Percentiles rank a stretch among this genome's conserved stretches.
Conservation (phyloP, 92 coral and sea anemone species). For the Muricea muricata region DNA sequence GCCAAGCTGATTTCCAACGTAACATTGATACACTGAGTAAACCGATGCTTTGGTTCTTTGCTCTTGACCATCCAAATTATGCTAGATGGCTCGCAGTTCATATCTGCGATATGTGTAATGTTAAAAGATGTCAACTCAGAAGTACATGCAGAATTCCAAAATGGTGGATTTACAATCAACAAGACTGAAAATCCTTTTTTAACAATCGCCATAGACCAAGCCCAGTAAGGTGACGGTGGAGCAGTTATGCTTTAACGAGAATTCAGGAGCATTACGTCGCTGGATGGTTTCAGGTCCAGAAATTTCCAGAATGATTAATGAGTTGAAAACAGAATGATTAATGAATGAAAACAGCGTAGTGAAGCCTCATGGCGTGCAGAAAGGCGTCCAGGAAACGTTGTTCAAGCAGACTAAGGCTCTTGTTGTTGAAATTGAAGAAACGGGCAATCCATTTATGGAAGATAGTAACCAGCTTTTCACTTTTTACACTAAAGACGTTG, state of each 20-base stretch:
- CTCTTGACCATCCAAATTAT: conserved; percentile 23
- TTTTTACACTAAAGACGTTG: conserved; percentile 55
- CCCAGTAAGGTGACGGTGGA: conserved; percentile 41
- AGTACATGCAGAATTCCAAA: conserved; percentile 29
- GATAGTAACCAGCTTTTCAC: no score
- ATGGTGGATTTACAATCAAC: conserved; percentile 9
- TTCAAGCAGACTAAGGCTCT: conserved; percentile 19
- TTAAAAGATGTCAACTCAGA: conserved; percentile 25
- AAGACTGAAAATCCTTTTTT: conserved; percentile 27
- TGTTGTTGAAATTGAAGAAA: conserved; percentile 8
- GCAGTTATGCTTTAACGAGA: conserved; percentile 19
- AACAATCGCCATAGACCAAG: conserved; percentile 44
- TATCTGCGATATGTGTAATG: conserved; percentile 24
- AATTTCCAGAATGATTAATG: conserved; percentile 22
- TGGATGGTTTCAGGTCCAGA: conserved; percentile 42
- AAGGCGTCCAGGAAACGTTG: not conserved
- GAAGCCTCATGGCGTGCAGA: conserved; percentile 25
- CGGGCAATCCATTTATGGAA: conserved; percentile 73
- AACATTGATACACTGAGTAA: conserved; percentile 21
- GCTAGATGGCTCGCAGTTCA: conserved; percentile 42
- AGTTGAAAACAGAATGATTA: conserved; percentile 40
- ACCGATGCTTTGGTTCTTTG: conserved; percentile 29
- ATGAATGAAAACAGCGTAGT: not conserved
- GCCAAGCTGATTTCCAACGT: conserved; percentile 9
- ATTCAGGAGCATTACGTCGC: conserved; percentile 24